Evolutionary conservation across 2,113 vertebrate species (phyloP).

Genomic region (Tauraco erythrolophus): DNA sequence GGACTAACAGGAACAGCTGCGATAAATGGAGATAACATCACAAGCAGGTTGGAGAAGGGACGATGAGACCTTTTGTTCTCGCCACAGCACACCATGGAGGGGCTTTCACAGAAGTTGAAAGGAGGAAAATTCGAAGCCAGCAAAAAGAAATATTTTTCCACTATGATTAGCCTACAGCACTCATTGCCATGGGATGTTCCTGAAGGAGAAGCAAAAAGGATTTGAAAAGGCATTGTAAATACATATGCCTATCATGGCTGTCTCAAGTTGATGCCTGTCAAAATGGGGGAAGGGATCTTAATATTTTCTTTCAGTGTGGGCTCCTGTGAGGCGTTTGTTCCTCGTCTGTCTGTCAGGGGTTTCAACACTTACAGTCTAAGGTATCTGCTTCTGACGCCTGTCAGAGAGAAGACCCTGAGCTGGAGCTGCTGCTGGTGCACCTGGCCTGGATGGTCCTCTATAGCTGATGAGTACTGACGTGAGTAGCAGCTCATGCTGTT

Average conservation of each 20-base stretch:
- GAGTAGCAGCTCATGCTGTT: not conserved
- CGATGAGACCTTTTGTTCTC: not conserved
- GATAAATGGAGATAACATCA: not conserved
- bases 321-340: not conserved
- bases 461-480: not conserved
- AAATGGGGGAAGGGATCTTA: not conserved
- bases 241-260: not conserved
- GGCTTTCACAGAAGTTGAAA: not conserved
- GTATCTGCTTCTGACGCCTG: not conserved
- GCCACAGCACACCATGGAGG: not conserved
- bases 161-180: not conserved
- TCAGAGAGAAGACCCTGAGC: not conserved
- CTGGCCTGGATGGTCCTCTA: not conserved
- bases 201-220: not conserved
- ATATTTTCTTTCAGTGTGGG: not conserved
- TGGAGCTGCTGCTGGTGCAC: not conserved
- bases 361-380: not conserved
- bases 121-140: not conserved
- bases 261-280: not conserved
- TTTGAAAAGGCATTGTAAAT: not conserved
- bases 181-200: not conserved
- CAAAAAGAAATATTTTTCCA: not conserved
- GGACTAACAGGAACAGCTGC: not conserved
- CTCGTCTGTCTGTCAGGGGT: fast-evolving
- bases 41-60: not conserved